These are phyloP conservation scores for Sclerodermus sp. DNA, from an alignment of 2,888 invertebrate species.

Conservation along the genomic window DNA sequence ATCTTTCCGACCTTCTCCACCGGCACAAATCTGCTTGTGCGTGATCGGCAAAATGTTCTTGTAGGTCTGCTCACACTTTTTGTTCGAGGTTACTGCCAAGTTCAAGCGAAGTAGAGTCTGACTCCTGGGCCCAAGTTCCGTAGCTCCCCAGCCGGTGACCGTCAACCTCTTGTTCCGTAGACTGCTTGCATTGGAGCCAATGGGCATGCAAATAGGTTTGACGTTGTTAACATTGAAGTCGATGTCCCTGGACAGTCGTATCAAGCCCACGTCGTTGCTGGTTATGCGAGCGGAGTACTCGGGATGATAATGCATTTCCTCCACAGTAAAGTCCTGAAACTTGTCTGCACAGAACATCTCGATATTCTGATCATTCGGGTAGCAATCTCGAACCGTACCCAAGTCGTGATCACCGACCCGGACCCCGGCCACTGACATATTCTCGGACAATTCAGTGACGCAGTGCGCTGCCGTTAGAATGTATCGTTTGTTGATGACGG, in stretches of 20 bases:
- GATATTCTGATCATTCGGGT: constrained; percentile 57
- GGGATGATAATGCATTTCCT: constrained; percentile 60
- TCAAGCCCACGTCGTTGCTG: constrained; percentile 66
- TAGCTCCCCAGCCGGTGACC: constrained; percentile 78
- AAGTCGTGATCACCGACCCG: constrained; percentile 68
- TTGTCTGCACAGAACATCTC: constrained; percentile 55
- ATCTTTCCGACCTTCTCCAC: constrained; percentile 63
- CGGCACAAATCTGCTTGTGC: constrained; percentile 64
- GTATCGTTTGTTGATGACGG: constrained; percentile 61
- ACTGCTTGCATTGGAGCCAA: constrained; percentile 31
- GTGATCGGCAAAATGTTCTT: constrained; percentile 46
- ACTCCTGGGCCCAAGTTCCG: constrained; percentile 63
- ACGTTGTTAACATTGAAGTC: constrained; percentile 59
- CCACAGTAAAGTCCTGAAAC: constrained; percentile 62
- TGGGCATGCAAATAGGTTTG: constrained; percentile 62
- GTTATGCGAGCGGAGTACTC: constrained; percentile 59
- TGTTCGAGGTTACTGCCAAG: constrained; percentile 52
- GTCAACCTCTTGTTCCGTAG: constrained; percentile 54
- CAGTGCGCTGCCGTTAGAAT: constrained; percentile 67
- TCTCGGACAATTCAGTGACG: constrained; percentile 47
- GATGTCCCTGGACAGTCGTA: constrained; percentile 60
- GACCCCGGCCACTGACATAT: constrained; percentile 56
- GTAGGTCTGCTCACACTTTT: constrained; percentile 43
- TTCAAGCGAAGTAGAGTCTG: constrained; percentile 58
- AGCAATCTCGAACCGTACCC: constrained; percentile 58